These are phyloP conservation scores for Delichon dasypus DNA, from an alignment of 2,797 vertebrate species.

Conservation along the genomic window DNA sequence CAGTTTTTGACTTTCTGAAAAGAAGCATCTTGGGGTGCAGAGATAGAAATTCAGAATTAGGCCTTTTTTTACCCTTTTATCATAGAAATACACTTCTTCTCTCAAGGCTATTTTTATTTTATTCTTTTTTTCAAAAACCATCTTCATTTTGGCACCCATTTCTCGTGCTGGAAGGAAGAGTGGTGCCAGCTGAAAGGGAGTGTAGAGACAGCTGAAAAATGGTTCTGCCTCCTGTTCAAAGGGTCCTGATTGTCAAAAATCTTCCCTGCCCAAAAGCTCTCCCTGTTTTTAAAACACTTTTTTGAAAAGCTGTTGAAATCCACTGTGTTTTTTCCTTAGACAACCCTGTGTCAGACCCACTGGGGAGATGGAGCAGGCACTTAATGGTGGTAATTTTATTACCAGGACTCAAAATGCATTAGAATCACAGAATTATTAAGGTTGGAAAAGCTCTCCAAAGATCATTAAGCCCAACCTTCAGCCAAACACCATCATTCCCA, in stretches of 20 bases:
- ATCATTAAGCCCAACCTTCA: not conserved
- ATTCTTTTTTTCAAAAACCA: not conserved
- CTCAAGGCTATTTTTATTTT: not conserved
- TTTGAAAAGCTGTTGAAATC: not conserved
- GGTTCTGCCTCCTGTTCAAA: not conserved
- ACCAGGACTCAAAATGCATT: not conserved
- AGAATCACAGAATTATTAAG: not conserved
- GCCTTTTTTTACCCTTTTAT: not conserved
- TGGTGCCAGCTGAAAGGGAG: not conserved
- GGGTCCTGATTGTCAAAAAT: not conserved
- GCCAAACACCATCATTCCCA: not conserved
- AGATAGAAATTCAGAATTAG: not conserved
- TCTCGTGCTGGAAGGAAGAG: not conserved
- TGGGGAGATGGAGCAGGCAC: not conserved
- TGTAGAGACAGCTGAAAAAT: not conserved
- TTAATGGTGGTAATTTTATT: not conserved
- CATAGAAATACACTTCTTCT: not conserved
- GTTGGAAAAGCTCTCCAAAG: not conserved
- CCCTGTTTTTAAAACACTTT: not conserved
- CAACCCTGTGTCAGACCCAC: not conserved
- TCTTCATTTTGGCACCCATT: not conserved
- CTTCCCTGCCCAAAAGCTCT: not conserved
- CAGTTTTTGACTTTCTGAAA: not conserved
- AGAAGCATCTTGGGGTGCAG: not conserved
- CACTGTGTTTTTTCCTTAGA: not conserved